Base-by-base conservation (phyloP, 2,888 invertebrate species). In the Apomyelois bistriatella region DNA sequence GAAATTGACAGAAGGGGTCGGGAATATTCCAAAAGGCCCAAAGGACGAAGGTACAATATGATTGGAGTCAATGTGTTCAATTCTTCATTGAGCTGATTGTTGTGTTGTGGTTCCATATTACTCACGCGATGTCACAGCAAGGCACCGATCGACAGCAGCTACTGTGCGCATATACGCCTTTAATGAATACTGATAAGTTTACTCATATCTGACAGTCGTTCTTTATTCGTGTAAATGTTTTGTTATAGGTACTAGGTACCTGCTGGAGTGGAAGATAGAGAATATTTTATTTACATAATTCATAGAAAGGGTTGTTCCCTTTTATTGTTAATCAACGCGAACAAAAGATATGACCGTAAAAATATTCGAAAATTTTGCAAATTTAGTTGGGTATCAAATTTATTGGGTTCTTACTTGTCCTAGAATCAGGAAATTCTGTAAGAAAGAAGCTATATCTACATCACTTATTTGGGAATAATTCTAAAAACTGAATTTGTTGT, bases 161-260 rank as follows among this genome's bases (percentile, higher is more conserved):
- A 74, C 72, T 63, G 73, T 70, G 62, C 69, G 72, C 38, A 4
- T 36, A 42, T 36, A 42, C 58, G 68, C 66, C 74, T 76, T 70
- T 69, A 71, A 71, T 70, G 80, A 79, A 82, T 83, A 82, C 76
- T 81, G 75, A 82, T 82, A 79, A 76, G 79, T 77, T 81, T 74
- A 71, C 70, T 76, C 72, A 77, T 53, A 53, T 54, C 42, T 48
- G 52, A 41, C 53, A 43, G 54, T 57, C 53, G 57, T 55, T 60
- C 55, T 55, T 59, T 57, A 59, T 59, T 59, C 54, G 46, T 49
- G 16, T 51, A 43, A 32, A 56, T 58, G 56, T 57, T 54, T 54
- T 57, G 53, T 53, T 57, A 54, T 52, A 6, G 3, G 7, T 53
- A n/a, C n/a, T n/a, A n/a, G n/a, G 51, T 54, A 52, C 55, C 53